Evolutionary conservation across 2,113 vertebrate genomes (phyloP), one percentile per base, ranked within the genome.

Genomic region (Numenius arquata): DNA sequence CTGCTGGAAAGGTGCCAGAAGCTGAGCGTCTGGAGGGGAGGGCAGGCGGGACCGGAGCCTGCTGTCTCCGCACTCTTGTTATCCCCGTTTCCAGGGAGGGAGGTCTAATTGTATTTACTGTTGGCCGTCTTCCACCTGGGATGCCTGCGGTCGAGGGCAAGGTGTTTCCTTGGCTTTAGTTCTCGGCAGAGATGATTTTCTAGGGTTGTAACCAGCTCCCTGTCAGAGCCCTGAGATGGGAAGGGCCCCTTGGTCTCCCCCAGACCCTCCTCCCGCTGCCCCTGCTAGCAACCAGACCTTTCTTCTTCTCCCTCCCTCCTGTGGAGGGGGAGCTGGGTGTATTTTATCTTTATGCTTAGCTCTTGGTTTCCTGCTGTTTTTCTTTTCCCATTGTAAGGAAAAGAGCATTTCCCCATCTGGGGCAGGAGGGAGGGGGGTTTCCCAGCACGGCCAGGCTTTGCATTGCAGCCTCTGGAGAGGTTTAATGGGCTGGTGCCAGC

Each of bases 301-400:
- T 38, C 34, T 73, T 89, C 22, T 63, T 48, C 58, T 79, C 56
- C 88, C 65, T 71, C 50, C 50, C 27, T 40, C 2, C 0, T 17
- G 43, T 2, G 0, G 20, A 61, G 56, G 5, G 50, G 41, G n/a
- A 89, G 53, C 62, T 3, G 23, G 73, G 40, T 63, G 68, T 83
- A 67, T 86, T 92, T 89, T 63, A 41, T 59, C 26, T 70, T 79
- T 84, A 74, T 59, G 79, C 62, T 88, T 48, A 34, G 53, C 66
- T 76, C 43, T 88, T 58, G 47, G 85, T 94, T 97, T 97, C 97
- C 96, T 97, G 96, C 95, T 95, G 92, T 84, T 97, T 95, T 95
- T 77, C 88, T 96, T 86, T 59, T 45, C 85, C 85, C 91, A 94
- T 96, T 96, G 95, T 95, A 25, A 68, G 68, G 89, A 89, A 88